Percentiles rank a stretch among this genome's conserved stretches.
These are phyloP conservation scores for Heterotilapia buettikoferi DNA, from an alignment of 2,113 vertebrate genomes.

Conservation along the genomic window DNA sequence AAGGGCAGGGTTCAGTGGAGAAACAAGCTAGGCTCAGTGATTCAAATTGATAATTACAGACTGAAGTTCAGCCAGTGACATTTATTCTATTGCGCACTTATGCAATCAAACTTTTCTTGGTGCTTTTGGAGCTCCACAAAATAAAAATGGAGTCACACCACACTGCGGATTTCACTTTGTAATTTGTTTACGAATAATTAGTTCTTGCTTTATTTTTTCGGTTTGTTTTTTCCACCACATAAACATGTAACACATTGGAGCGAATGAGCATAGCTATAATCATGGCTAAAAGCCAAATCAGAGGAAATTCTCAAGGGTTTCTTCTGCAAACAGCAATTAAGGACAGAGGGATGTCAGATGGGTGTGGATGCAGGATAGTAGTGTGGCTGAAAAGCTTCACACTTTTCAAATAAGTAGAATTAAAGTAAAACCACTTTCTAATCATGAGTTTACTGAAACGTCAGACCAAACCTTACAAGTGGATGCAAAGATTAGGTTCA, in stretches of 20 bases:
- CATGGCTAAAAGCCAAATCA: background rate
- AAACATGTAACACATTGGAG: background rate
- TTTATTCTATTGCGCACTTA: background rate
- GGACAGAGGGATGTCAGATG: background rate
- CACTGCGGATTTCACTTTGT: background rate
- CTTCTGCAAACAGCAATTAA: background rate
- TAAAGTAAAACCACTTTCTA: background rate
- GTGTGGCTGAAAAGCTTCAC: background rate
- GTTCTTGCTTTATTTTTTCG: background rate
- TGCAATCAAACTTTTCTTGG: background rate
- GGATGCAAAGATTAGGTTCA: background rate
- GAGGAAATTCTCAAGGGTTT: background rate
- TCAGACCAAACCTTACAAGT: background rate
- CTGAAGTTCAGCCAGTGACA: background rate
- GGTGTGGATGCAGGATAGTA: background rate
- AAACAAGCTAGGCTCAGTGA: background rate
- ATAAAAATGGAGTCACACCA: background rate
- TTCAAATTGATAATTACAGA: slow-evolving; percentile 19
- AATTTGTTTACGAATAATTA: slow-evolving; percentile 8
- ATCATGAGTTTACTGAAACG: fast-evolving
- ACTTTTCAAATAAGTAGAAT: background rate
- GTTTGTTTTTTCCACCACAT: background rate
- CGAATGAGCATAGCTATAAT: background rate
- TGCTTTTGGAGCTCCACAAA: background rate
- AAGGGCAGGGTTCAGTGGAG: background rate